These are phyloP conservation scores for Notiomystis cincta DNA, from an alignment of 2,113 vertebrate species.

Conservation along the genomic window DNA sequence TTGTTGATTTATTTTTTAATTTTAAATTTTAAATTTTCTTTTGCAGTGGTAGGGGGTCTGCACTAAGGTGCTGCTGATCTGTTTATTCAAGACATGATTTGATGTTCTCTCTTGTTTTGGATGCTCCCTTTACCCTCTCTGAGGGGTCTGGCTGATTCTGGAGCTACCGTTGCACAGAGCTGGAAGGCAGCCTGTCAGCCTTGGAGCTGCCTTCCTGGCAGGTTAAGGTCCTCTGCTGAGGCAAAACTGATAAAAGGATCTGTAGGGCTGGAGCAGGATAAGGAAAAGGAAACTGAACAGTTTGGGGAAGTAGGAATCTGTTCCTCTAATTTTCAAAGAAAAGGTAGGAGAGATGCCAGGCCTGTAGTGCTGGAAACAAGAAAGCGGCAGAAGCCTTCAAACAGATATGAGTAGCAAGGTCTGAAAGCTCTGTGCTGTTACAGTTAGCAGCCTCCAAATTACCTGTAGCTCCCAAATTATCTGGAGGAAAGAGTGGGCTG, in stretches of 20 bases:
- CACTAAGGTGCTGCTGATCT: not conserved
- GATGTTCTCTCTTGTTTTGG: not conserved
- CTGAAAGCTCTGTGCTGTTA: not conserved
- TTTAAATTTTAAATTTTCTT: not conserved
- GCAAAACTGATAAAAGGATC: not conserved
- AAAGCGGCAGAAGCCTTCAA: not conserved
- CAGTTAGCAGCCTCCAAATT: not conserved
- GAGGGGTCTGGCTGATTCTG: not conserved
- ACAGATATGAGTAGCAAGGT: accelerated
- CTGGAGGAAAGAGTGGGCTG: not conserved
- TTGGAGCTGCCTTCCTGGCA: not conserved
- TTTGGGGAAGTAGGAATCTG: not conserved
- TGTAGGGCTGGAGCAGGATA: not conserved
- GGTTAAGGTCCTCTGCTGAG: not conserved
- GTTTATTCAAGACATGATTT: not conserved
- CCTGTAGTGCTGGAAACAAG: accelerated
- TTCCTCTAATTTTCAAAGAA: not conserved
- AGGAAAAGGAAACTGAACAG: not conserved
- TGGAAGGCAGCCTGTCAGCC: not conserved
- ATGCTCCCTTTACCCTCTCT: not conserved
- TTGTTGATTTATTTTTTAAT: not conserved
- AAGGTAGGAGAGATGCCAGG: not conserved
- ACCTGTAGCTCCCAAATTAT: not conserved
- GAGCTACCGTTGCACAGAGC: accelerated
- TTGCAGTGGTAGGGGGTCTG: accelerated